Evolutionary conservation across 2,888 invertebrate genomes (phyloP), one percentile per base, ranked within the genome.

Genomic region (Dasysyrphus albostriatus): DNA sequence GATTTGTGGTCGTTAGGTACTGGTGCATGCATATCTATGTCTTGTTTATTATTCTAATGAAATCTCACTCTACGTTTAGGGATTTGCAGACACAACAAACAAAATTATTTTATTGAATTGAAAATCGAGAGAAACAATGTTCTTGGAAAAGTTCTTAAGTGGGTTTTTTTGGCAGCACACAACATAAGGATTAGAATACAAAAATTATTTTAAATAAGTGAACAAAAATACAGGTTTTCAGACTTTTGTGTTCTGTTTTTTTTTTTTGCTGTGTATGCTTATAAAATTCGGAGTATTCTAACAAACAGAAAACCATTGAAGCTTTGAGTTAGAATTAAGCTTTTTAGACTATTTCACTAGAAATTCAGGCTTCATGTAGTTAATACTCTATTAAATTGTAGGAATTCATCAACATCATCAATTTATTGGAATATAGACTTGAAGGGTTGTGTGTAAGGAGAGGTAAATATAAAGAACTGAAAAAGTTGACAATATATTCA

Each of bases 61-160:
- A 65, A 63, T 49, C 34, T 49, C 34, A 34, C 2, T 37, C 37
- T 63, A 67, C 73, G 47, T 19, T 69, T 10, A 49, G 70, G 70
- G 70, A 70, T 76, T 79, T 63, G 10, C 58, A 79, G 74, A 74
- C 63, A 63, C 49, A 83, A 75, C 63, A 78, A 74, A 67, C 42
- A 63, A 61, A 58, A 16, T 49, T 34, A 69, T 69, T 61, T 37
- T 69, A 74, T 73, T 42, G 61, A 39, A 73, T 83, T 58, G 44
- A 75, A 83, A 77, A 74, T 51, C 19, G 67, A 34, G 74, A 74
- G 16, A n/a, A 63, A 63, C 29, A 7, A 29, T 29, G n/a, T 42
- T 63, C 8, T 5, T 42, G 61, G 14, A 39, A 16, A 47, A 32
- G 44, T 61, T 44, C 44, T 44, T 63, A 47, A 44, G 32, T 59